Percentiles rank a stretch among this genome's conserved stretches.
phyloP scores from a whole-genome alignment of 2,797 vertebrate genomes.

The Pagetopsis macropterus region DNA sequence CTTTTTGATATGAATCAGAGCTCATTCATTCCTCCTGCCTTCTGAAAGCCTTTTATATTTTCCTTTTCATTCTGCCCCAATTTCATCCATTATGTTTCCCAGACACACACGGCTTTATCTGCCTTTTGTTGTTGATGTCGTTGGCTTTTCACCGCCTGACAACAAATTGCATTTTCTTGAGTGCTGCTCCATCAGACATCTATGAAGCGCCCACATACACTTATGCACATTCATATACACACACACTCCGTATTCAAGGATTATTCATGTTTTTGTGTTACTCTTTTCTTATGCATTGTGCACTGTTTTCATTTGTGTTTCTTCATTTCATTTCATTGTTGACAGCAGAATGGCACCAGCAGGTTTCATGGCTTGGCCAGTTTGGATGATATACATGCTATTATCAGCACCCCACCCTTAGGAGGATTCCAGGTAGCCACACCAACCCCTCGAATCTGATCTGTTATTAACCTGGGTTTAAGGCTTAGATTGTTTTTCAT shows the following conservation, averaged over 20 bases:
- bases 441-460: conserved; percentile 53
- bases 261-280: conserved; percentile 24
- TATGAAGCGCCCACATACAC: conserved; percentile 9
- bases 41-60: conserved; percentile 69
- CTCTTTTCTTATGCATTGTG: conserved; percentile 33
- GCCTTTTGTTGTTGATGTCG: conserved; percentile 50
- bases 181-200: conserved; percentile 51
- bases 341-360: conserved; percentile 81
- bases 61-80: conserved; percentile 70
- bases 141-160: conserved; percentile 69
- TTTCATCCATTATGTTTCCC: conserved; percentile 68
- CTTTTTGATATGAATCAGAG: conserved; percentile 60
- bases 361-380: conserved; percentile 86
- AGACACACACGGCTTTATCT: conserved; percentile 67
- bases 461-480: background rate
- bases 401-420: conserved; percentile 89
- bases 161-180: conserved; percentile 66
- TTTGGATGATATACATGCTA: conserved; percentile 86
- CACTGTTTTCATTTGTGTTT: conserved; percentile 67
- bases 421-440: conserved; percentile 89
- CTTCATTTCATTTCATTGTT: conserved; percentile 70
- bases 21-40: conserved; percentile 54
- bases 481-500: conserved; percentile 23
- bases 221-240: conserved; percentile 8
- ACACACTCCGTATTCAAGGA: conserved; percentile 17